A percentile compares a stretch with the other conserved stretches of the same genome.
Conservation (phyloP, 2,113 vertebrate genomes). For the Lamprologus lemairii region DNA sequence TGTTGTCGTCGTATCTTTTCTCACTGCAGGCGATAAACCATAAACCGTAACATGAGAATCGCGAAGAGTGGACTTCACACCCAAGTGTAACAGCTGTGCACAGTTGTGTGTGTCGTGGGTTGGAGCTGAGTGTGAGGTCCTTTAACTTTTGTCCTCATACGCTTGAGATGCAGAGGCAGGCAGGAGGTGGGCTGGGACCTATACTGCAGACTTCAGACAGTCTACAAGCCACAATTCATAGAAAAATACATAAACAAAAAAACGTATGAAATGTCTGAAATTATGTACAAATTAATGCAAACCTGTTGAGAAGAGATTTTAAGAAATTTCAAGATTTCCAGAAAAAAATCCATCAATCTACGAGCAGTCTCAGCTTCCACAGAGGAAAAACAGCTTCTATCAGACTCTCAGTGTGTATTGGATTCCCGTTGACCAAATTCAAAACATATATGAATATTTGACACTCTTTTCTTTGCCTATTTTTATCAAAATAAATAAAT, state of each 20-base stretch:
- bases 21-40: constrained; percentile 54
- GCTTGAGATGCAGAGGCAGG: neutral
- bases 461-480: neutral
- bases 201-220: neutral
- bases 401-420: neutral
- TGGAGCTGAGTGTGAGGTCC: neutral
- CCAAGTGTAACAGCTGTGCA: neutral
- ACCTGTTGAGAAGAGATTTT: neutral
- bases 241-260: neutral
- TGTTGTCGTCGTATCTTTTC: constrained; percentile 73
- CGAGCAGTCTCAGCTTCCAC: no score
- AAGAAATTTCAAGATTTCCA: neutral
- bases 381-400: no score
- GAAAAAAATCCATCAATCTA: no score
- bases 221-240: neutral
- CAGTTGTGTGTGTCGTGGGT: neutral
- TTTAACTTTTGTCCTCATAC: neutral
- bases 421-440: neutral
- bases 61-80: neutral
- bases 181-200: neutral
- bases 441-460: neutral
- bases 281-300: neutral
- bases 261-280: neutral
- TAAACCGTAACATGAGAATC: neutral
- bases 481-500: neutral